These are phyloP conservation scores for Casuarius casuarius DNA, from an alignment of 2,113 vertebrate species.

Conservation along the genomic window DNA sequence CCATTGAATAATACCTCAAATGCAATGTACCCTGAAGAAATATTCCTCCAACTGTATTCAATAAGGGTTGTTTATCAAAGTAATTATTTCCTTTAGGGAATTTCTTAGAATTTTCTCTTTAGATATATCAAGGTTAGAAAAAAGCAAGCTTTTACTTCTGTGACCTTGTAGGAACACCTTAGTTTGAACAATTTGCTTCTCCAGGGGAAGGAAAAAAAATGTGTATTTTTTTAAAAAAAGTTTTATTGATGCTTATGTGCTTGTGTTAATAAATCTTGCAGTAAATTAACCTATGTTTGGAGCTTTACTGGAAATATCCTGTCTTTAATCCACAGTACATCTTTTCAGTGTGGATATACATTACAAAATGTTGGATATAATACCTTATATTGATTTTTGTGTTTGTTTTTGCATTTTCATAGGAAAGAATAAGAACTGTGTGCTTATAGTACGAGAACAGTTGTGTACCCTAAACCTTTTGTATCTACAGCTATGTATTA, in stretches of 20 bases:
- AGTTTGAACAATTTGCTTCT: neutral
- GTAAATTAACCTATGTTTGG: neutral
- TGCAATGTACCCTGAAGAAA: conserved; percentile 49
- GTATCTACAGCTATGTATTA: neutral
- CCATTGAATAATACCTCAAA: conserved; percentile 59
- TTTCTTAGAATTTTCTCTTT: conserved; percentile 41
- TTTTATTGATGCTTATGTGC: neutral
- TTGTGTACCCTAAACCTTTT: neutral
- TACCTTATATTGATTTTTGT: neutral
- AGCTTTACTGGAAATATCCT: neutral
- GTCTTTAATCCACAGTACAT: too few species aligned
- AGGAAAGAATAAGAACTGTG: neutral
- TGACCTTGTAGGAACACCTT: conserved; percentile 13
- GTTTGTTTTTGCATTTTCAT: neutral
- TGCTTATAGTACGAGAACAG: neutral
- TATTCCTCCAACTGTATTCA: conserved; percentile 46
- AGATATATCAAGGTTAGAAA: neutral
- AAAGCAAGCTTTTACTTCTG: conserved; percentile 19
- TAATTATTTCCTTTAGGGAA: conserved; percentile 68
- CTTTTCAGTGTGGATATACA: neutral
- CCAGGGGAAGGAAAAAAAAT: neutral
- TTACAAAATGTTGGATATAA: neutral
- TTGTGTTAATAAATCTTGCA: neutral
- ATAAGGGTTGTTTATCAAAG: conserved; percentile 67
- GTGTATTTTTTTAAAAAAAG: neutral